Base-by-base conservation (phyloP, 2,888 invertebrate species). In the Eilema depressum region DNA sequence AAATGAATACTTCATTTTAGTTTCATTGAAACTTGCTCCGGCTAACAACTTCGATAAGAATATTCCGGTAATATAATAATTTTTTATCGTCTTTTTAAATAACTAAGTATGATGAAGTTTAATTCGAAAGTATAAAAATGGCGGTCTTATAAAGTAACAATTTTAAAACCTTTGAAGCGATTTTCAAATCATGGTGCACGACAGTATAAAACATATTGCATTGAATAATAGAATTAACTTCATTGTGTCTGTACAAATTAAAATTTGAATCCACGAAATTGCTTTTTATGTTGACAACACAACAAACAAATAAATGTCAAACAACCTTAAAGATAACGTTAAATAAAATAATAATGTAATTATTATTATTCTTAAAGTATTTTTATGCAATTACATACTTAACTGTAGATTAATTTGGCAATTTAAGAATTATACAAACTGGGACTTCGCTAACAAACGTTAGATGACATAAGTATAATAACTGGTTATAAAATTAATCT, bases 1-100 rank as follows among this genome's bases (percentile, higher is more conserved):
- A 83, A 84, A 75, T 66, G 63, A 69, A 71, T 75, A 75, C 68
- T 79, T 72, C 56, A 76, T 79, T 82, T 82, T 37, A 80, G 78
- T 77, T 80, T 69, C 56, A 56, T 66, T 71, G 47, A 72, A 77
- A 80, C 60, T 80, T 74, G 66, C 25, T 61, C 74, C 66, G 68
- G 63, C 76, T 75, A 72, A 77, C 66, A 71, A 68, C 71, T 74
- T 73, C 66, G 68, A 74, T 78, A 72, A 71, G 71, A 75, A 77
- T 73, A 68, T 77, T 65, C 71, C 47, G 63, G 56, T 69, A 66
- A 30, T 57, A 63, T 66, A 56, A 72, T 59, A 26, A 62, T 59
- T 75, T 33, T 76, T 69, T 63, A 75, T 74, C 61, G 65, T 17
- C 62, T 62, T 64, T 69, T 75, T 53, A 62, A 63, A n/a, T 65